Conservation (phyloP, 2,113 vertebrate species). For the Prunella himalayana region DNA sequence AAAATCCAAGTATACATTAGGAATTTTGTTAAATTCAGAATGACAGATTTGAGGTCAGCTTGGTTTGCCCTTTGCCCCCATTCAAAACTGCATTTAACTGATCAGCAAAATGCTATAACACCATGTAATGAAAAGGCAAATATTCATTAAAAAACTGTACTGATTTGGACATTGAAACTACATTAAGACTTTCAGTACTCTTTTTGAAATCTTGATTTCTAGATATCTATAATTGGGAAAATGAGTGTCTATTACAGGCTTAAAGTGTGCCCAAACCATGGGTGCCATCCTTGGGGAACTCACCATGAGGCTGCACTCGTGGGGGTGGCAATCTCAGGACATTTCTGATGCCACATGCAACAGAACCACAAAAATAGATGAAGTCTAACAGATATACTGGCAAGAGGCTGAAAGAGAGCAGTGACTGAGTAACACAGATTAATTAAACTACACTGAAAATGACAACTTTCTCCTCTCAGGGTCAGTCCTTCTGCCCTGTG, state of each 20-base stretch:
- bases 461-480: neutral
- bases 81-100: neutral
- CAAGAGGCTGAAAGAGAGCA: neutral
- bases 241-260: neutral
- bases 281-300: neutral
- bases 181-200: neutral
- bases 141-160: neutral
- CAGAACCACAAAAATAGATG: neutral
- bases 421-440: neutral
- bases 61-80: neutral
- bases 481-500: neutral
- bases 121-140: neutral
- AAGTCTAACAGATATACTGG: neutral
- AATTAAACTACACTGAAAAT: neutral
- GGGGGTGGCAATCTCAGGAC: neutral
- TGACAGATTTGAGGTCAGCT: neutral
- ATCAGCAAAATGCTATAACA: neutral
- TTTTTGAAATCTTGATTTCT: neutral
- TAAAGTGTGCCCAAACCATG: neutral
- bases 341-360: neutral
- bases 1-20: neutral
- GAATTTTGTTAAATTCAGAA: neutral
- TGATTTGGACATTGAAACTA: neutral
- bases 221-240: neutral
- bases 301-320: accelerated